Percentiles rank a stretch among this genome's conserved stretches.
Evolutionary conservation across 1,140 invertebrate species (phyloP).

Genomic region (Formica selysi): DNA sequence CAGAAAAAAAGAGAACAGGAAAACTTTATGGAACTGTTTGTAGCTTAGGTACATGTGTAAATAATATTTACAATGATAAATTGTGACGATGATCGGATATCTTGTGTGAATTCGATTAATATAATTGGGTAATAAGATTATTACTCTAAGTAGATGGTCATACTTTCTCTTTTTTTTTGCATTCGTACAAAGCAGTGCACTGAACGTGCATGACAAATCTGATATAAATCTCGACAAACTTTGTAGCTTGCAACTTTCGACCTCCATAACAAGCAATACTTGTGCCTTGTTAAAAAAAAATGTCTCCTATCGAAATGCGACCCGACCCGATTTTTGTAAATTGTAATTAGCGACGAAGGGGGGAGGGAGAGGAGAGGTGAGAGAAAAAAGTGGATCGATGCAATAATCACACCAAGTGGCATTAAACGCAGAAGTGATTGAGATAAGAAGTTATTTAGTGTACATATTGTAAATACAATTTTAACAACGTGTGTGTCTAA

Average conservation of each 20-base stretch:
- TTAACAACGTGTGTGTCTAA: slow-evolving; percentile 44
- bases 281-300: slow-evolving; percentile 53
- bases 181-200: slow-evolving; percentile 38
- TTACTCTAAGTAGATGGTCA: slow-evolving; percentile 51
- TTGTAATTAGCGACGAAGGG: slow-evolving; percentile 23
- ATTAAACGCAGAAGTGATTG: slow-evolving; percentile 48
- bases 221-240: slow-evolving; percentile 10
- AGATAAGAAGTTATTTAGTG: slow-evolving; percentile 51
- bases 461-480: slow-evolving; percentile 55
- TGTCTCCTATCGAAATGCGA: neutral
- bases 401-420: slow-evolving; percentile 62
- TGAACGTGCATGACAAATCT: neutral
- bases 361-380: too few relatives aligned
- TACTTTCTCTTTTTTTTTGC: slow-evolving; percentile 57
- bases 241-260: slow-evolving; percentile 30
- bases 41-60: slow-evolving; percentile 84
- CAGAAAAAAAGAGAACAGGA: slow-evolving; percentile 69
- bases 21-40: slow-evolving; percentile 79
- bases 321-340: slow-evolving; percentile 26
- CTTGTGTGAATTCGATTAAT: slow-evolving; percentile 64
- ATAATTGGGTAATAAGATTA: slow-evolving; percentile 62
- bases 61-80: slow-evolving; percentile 85
- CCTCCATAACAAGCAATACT: slow-evolving; percentile 43
- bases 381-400: slow-evolving; percentile 36
- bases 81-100: slow-evolving; percentile 76